Percentiles rank a stretch among this genome's conserved stretches.
Conservation (phyloP, 2,113 vertebrate species). For the Eidolon helvum region DNA sequence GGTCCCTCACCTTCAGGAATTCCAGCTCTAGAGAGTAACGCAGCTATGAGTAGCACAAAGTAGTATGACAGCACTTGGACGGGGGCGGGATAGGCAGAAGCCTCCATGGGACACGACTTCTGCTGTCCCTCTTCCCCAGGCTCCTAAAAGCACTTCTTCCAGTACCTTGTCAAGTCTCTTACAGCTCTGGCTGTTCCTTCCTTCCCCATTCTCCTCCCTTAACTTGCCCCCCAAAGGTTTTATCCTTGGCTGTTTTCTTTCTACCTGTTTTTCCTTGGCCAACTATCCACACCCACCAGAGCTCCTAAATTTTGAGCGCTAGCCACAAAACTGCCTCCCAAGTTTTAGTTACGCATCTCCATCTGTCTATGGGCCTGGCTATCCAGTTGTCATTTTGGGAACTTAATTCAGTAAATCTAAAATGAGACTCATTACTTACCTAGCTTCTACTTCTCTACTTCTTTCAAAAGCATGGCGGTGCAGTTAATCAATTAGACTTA, state of each 20-base stretch:
- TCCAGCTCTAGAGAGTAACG: background rate
- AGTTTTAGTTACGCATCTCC: constrained; percentile 3
- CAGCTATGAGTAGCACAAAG: background rate
- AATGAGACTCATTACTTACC: constrained; percentile 21
- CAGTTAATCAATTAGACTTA: background rate
- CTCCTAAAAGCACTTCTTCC: background rate
- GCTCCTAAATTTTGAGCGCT: background rate
- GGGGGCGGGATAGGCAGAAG: background rate
- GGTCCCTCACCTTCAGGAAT: background rate
- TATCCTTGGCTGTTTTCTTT: background rate
- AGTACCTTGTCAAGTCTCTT: background rate
- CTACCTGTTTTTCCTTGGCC: background rate
- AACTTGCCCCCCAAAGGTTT: background rate
- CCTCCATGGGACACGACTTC: background rate
- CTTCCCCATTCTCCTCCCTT: background rate
- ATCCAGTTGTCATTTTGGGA: background rate
- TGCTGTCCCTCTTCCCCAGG: background rate
- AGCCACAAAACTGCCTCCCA: background rate
- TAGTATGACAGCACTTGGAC: background rate
- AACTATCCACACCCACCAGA: background rate
- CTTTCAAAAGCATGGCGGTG: constrained; percentile 6
- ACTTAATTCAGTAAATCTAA: background rate
- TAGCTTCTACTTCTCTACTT: constrained; percentile 24
- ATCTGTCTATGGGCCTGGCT: background rate
- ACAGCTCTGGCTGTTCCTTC: background rate